Percentiles rank a stretch among this genome's conserved stretches.
Evolutionary conservation across 2,797 vertebrate genomes (phyloP).

Genomic region (Menidia menidia): DNA sequence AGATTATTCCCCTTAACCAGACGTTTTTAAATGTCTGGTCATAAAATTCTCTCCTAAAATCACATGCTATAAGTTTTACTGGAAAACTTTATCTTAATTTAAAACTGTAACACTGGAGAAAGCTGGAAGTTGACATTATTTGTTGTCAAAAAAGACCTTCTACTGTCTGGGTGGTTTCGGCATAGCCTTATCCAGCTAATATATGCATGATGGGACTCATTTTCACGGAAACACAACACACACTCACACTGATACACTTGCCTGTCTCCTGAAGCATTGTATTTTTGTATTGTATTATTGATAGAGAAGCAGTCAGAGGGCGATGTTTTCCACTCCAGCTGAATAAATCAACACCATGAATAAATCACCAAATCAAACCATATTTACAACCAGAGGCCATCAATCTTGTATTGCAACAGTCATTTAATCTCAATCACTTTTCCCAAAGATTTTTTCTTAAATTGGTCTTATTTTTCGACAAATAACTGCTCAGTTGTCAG

Average conservation of each 20-base stretch:
- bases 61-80: not conserved
- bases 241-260: conserved; percentile 28
- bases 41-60: too few species aligned
- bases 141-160: conserved; percentile 33
- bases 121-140: conserved; percentile 29
- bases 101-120: conserved; percentile 19
- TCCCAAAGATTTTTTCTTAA: conserved; percentile 28
- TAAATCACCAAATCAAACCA: conserved; percentile 72
- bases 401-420: conserved; percentile 47
- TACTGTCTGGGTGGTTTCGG: conserved; percentile 43
- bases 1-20: too few species aligned
- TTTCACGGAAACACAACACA: conserved; percentile 27
- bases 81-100: conserved; percentile 38
- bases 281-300: conserved; percentile 76
- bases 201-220: conserved; percentile 51
- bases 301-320: conserved; percentile 64
- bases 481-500: conserved; percentile 1
- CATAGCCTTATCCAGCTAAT: conserved; percentile 40
- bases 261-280: conserved; percentile 57
- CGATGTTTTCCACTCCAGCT: conserved; percentile 65
- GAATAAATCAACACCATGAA: conserved; percentile 74
- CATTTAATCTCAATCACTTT: conserved; percentile 15
- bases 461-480: conserved; percentile 1
- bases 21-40: too few species aligned
- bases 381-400: conserved; percentile 65